Evolutionary conservation across 2,797 vertebrate genomes (phyloP), one percentile per base, ranked within the genome.

Genomic region (Artibeus jamaicensis): DNA sequence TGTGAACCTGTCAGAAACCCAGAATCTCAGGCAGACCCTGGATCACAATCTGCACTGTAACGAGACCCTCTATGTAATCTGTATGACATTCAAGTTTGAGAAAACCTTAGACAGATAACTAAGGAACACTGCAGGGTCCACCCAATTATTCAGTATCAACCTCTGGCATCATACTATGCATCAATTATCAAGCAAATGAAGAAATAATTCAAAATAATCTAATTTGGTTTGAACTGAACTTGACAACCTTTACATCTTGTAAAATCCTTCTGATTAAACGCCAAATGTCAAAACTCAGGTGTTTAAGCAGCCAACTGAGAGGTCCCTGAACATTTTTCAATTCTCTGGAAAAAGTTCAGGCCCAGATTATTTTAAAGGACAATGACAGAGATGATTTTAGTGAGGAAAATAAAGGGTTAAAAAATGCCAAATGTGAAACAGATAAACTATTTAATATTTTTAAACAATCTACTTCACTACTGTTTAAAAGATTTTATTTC

Each of bases 401-500:
- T 68, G 6, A 24, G 53, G n/a, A 96, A 95, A 94, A 84, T 59
- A 84, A 92, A 89, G 42, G 57, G 62, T 87, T 91, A 39, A 90
- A 97, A 91, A 93, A 86, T 70, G 37, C 29, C 46, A 96, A 59
- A 12, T 73, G n/a, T 59, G 34, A 95, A 91, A 82, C 39, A 89
- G 44, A 89, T 14, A 11, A 94, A 46, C 16, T 26, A 89, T 9
- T 26, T 77, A 85, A 48, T 59, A 46, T 68, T 92, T 79, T 50
- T 3, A 91, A 91, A 83, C 65, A 91, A 94, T 48, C 62, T 71
- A 91, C 6, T 78, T 87, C 77, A 68, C n/a, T 21, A 86, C 65
- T 76, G 81, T 62, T 68, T 57, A 24, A 59, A 59, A 59, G 24
- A 29, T 29, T 59, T 59, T 59, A 59, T 59, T 24, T 57, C 10